A percentile compares a stretch with the other conserved stretches of the same genome.
Conservation (phyloP, 2,113 vertebrate species). For the Spheniscus mendiculus region DNA sequence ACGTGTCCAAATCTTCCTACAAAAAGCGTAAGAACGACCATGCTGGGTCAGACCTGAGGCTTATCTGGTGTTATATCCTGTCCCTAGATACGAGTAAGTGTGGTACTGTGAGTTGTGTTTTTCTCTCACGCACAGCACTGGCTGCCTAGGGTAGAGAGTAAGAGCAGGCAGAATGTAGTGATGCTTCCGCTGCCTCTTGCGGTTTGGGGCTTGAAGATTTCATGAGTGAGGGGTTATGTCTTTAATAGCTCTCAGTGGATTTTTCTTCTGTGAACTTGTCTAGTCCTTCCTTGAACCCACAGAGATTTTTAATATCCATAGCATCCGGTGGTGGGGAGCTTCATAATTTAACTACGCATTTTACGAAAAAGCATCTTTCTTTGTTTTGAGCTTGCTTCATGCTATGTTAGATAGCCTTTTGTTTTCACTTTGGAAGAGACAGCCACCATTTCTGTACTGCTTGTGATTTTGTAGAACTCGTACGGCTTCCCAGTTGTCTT, state of each 20-base stretch:
- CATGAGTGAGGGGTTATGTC: not conserved
- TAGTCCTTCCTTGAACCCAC: not conserved
- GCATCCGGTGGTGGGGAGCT: not conserved
- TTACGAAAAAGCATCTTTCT: not conserved
- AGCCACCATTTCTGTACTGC: not conserved
- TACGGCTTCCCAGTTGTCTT: not conserved
- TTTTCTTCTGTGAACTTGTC: slow-evolving; percentile 12
- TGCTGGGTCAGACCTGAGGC: not conserved
- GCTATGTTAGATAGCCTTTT: not conserved
- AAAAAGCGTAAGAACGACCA: not conserved
- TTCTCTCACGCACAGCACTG: not conserved
- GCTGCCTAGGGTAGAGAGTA: not conserved
- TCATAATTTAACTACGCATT: not conserved
- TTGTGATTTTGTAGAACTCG: not conserved
- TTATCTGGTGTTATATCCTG: not conserved
- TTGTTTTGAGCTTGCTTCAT: not conserved
- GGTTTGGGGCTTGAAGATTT: not conserved
- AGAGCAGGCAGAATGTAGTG: not conserved
- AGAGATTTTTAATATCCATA: not conserved
- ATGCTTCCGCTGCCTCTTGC: not conserved
- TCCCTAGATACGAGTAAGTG: not conserved
- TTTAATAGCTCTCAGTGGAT: not conserved
- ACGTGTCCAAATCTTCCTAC: not conserved
- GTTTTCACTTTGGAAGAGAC: not conserved
- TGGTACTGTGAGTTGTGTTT: not conserved